phyloP scores from a whole-genome alignment of 2,797 vertebrate species.

The Phoxinus dragarum region DNA sequence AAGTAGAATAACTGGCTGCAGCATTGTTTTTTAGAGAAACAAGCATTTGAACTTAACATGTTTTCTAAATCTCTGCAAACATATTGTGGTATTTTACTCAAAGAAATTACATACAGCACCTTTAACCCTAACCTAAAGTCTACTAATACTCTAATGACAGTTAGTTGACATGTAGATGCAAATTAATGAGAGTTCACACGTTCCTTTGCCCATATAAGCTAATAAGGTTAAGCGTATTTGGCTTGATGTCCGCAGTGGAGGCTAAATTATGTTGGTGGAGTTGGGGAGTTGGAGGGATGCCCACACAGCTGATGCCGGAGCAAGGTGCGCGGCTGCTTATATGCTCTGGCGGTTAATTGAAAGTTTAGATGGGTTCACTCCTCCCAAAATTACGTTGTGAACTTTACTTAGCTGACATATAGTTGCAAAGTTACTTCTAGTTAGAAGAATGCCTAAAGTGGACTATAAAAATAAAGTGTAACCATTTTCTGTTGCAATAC shows the following conservation, averaged over 20 bases:
- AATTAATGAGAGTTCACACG: not conserved
- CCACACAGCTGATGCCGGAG: no score
- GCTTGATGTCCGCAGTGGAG: no score
- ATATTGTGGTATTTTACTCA: not conserved
- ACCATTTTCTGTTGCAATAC: conserved; percentile 57
- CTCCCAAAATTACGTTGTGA: no score
- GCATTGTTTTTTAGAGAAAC: not conserved
- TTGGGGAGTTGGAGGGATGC: no score
- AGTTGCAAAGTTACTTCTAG: not conserved
- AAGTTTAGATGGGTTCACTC: no score
- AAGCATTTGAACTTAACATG: not conserved
- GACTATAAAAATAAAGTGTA: not conserved
- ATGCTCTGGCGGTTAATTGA: no score
- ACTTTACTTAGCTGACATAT: not conserved
- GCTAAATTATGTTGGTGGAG: no score
- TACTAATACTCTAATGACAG: no score
- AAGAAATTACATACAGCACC: not conserved
- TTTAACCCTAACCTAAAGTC: no score
- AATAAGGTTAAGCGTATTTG: no score
- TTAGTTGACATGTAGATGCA: not conserved
- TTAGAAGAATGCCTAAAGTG: not conserved
- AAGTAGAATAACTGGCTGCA: not conserved
- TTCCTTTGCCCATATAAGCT: no score
- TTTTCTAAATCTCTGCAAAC: not conserved
- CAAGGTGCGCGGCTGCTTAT: no score